Percentiles rank a stretch among this genome's conserved stretches.
Conservation (phyloP, 1,140 invertebrate genomes). For the Sycophaga agraensis region DNA sequence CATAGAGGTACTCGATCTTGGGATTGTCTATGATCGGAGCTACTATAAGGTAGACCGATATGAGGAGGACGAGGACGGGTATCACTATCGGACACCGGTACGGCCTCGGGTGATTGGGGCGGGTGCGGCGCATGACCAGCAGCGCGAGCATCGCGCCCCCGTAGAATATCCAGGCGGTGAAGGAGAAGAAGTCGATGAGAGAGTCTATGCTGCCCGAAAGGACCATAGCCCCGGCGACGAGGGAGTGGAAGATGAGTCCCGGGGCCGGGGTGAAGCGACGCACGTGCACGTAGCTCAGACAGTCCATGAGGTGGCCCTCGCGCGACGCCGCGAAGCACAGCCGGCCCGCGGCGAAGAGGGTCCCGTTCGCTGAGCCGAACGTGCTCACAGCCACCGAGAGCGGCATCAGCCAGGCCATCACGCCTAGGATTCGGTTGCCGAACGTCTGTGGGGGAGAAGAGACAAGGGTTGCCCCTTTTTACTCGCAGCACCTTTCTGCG, state of each 20-base stretch:
- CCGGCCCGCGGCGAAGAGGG: slow-evolving; percentile 87
- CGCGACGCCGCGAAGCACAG: slow-evolving; percentile 93
- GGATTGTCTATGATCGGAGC: slow-evolving; percentile 92
- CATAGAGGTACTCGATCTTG: slow-evolving; percentile 89
- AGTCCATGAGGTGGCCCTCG: slow-evolving; percentile 89
- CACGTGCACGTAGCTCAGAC: slow-evolving; percentile 92
- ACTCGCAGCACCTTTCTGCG: neutral
- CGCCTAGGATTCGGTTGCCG: slow-evolving; percentile 80
- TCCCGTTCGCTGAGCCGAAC: slow-evolving; percentile 96
- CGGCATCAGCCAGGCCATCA: slow-evolving; percentile 90
- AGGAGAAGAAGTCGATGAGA: slow-evolving; percentile 93
- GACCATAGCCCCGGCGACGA: slow-evolving; percentile 74
- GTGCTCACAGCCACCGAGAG: slow-evolving; percentile 94
- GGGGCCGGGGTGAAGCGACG: slow-evolving; percentile 88
- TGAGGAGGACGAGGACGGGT: slow-evolving; percentile 82
- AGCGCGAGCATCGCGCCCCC: slow-evolving; percentile 86
- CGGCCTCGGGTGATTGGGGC: slow-evolving; percentile 82
- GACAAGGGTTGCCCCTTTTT: neutral
- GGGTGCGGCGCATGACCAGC: slow-evolving; percentile 84
- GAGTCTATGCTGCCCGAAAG: slow-evolving; percentile 85
- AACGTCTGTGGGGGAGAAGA: slow-evolving; percentile 63
- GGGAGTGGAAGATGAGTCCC: slow-evolving; percentile 88
- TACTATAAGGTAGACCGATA: slow-evolving; percentile 88
- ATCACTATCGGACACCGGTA: slow-evolving; percentile 91
- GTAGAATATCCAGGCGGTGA: slow-evolving; percentile 95